phyloP scores from a whole-genome alignment of 2,888 invertebrate genomes.

The Cerastis rubricosa region DNA sequence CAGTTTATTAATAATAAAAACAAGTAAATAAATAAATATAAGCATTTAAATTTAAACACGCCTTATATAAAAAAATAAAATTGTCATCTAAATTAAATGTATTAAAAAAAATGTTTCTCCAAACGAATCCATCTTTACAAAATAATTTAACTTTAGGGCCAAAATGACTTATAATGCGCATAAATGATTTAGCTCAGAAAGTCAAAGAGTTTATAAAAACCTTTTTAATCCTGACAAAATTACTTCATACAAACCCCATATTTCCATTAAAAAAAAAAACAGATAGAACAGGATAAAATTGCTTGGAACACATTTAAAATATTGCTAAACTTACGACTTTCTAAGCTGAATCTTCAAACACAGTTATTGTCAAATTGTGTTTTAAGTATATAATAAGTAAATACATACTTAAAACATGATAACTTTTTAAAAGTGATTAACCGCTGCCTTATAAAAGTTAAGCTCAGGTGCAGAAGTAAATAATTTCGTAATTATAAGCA shows the following conservation, averaged over 20 bases:
- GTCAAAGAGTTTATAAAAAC: not conserved
- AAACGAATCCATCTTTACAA: conserved; percentile 49
- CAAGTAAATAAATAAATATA: conserved; percentile 9
- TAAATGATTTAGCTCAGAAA: conserved; percentile 26
- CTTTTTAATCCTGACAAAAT: not conserved
- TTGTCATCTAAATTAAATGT: conserved; percentile 39
- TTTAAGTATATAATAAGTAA: conserved; percentile 3
- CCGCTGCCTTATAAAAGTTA: conserved; percentile 55
- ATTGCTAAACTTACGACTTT: conserved; percentile 25
- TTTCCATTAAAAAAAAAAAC: not conserved
- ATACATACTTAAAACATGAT: not conserved
- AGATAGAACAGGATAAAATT: not conserved
- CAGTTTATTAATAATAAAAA: conserved; percentile 5
- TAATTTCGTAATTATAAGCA: not conserved
- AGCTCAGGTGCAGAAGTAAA: conserved; percentile 51
- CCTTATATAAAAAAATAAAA: conserved; percentile 51
- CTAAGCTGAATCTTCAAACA: conserved; percentile 1
- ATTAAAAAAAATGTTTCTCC: conserved; percentile 35
- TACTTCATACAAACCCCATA: not conserved
- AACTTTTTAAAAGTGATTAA: conserved; percentile 25
- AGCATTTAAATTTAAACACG: conserved; percentile 41
- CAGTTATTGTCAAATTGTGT: conserved; percentile 8
- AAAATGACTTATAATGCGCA: conserved; percentile 16
- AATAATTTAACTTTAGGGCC: conserved; percentile 4
- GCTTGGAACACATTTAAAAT: not conserved